Conservation (phyloP, 2,888 invertebrate genomes). For the Ellobium chinense region DNA sequence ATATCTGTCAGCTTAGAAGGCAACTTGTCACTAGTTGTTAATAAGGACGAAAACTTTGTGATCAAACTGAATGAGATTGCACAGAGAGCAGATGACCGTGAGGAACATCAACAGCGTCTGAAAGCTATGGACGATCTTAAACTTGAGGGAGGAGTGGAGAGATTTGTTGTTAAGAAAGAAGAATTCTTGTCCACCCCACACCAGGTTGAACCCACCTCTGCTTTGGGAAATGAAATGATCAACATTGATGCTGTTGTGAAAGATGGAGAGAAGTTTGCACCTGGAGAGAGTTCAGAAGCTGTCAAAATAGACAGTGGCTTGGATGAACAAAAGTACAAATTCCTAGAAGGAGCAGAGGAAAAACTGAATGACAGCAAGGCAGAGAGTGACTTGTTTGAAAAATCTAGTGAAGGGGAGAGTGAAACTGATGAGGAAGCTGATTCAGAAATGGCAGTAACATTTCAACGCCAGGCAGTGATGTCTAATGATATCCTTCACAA, state of each 20-base stretch:
- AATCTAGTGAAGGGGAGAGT: slow-evolving; percentile 37
- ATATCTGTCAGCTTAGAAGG: slow-evolving; percentile 55
- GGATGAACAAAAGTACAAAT: slow-evolving; percentile 30
- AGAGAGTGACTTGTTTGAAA: slow-evolving; percentile 39
- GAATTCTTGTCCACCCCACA: background rate
- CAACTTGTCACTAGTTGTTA: slow-evolving; percentile 52
- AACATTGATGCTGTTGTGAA: slow-evolving; percentile 28
- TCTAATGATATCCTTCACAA: background rate
- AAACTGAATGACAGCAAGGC: slow-evolving; percentile 36
- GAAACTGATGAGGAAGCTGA: slow-evolving; percentile 30
- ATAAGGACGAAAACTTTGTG: slow-evolving; percentile 50
- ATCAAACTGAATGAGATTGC: slow-evolving; percentile 55
- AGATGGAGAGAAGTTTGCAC: slow-evolving; percentile 29
- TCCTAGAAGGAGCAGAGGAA: background rate
- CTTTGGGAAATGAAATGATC: slow-evolving; percentile 22
- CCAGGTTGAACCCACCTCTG: background rate
- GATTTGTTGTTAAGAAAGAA: slow-evolving; percentile 36
- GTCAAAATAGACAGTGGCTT: background rate
- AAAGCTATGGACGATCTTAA: slow-evolving; percentile 23
- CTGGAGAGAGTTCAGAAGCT: slow-evolving; percentile 3
- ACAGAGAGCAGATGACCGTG: slow-evolving; percentile 53
- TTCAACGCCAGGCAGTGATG: background rate
- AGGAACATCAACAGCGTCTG: slow-evolving; percentile 37
- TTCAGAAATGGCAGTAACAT: background rate
- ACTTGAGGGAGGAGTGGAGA: slow-evolving; percentile 14